phyloP scores from a whole-genome alignment of 2,113 vertebrate genomes.

The Axis porcinus region DNA sequence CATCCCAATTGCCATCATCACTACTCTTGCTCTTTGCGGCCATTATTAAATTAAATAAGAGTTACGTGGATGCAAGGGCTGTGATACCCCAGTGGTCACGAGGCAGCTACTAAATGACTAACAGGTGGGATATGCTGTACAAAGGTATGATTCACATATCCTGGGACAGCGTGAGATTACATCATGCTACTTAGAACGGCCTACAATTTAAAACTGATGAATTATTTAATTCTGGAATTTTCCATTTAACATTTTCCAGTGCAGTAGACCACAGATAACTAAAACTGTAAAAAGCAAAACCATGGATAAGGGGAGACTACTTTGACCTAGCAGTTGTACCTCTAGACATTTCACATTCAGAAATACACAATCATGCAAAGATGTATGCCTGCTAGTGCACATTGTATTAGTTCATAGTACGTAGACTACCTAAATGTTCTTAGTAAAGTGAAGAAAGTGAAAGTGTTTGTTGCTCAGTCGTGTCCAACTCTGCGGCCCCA shows the following conservation, averaged over 20 bases:
- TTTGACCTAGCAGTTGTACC: background rate
- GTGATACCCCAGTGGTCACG: background rate
- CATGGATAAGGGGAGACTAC: background rate
- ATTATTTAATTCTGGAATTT: background rate
- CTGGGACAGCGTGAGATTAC: background rate
- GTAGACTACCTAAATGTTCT: background rate
- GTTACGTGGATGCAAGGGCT: background rate
- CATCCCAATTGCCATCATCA: background rate
- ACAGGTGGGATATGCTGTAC: background rate
- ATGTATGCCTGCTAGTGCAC: background rate
- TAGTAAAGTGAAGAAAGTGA: background rate
- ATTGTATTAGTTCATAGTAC: background rate
- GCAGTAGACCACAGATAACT: background rate
- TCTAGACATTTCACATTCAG: background rate
- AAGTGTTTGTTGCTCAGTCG: background rate
- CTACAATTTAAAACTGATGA: background rate
- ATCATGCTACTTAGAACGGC: background rate
- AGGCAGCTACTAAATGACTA: background rate
- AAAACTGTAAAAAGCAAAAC: background rate
- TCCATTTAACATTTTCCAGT: background rate
- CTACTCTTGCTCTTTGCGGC: background rate
- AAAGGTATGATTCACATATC: background rate
- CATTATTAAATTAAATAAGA: background rate
- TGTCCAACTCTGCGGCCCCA: background rate
- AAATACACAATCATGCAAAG: background rate